phyloP scores from a whole-genome alignment of 2,888 invertebrate species.

The Ormia ochracea region DNA sequence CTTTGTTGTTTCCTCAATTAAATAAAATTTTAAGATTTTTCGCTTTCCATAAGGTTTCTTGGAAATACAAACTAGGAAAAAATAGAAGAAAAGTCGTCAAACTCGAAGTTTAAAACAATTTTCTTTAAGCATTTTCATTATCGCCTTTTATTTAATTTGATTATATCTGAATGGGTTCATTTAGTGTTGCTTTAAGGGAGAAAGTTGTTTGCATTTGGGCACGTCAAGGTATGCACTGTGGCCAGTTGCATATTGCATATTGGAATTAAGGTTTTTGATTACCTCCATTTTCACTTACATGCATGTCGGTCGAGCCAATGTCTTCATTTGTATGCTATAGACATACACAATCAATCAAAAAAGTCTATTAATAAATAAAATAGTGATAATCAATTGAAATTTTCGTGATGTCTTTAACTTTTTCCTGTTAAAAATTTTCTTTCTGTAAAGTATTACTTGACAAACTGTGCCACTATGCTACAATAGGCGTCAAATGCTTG shows the following conservation, averaged over 20 bases:
- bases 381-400: neutral
- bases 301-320: neutral
- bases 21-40: neutral
- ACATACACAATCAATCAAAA: neutral
- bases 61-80: neutral
- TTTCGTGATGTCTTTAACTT: neutral
- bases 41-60: neutral
- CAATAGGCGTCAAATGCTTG: neutral
- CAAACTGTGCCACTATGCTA: neutral
- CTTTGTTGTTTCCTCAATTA: neutral
- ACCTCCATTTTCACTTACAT: neutral
- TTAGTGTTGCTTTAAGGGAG: neutral
- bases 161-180: neutral
- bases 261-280: neutral
- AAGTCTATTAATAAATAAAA: too few species aligned
- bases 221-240: neutral
- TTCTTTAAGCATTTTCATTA: neutral
- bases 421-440: neutral
- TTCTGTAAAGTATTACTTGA: neutral
- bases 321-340: neutral
- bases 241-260: neutral
- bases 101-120: too few species aligned
- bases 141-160: neutral
- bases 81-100: neutral
- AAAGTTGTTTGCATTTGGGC: constrained; percentile 19